A percentile compares a stretch with the other conserved stretches of the same genome.
These are phyloP conservation scores for Ancistrus triradiatus DNA, from an alignment of 2,113 vertebrate genomes.

Conservation along the genomic window DNA sequence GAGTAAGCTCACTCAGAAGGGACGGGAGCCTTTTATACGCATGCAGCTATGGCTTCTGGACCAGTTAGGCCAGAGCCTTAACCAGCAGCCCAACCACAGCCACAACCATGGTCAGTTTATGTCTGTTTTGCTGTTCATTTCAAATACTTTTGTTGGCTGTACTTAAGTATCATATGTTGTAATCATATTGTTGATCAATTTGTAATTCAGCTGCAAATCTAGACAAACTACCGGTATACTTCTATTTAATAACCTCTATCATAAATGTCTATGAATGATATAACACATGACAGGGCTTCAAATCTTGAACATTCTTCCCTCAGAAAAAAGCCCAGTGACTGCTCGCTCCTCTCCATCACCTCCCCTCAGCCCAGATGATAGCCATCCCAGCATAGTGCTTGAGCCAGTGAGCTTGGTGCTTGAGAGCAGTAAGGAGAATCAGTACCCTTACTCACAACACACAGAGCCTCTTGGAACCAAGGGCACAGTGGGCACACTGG, in stretches of 20 bases:
- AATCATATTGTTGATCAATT: no score
- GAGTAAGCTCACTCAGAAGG: slow-evolving; percentile 98
- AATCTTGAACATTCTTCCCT: background rate
- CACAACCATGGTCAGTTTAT: slow-evolving; percentile 55
- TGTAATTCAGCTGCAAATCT: no score
- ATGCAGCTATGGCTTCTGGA: slow-evolving; percentile 98
- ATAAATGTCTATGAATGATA: no score
- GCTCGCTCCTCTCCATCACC: slow-evolving; percentile 83
- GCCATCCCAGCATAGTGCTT: slow-evolving; percentile 72
- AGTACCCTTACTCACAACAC: slow-evolving; percentile 80
- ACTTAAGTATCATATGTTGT: no score
- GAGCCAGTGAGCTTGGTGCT: slow-evolving; percentile 79
- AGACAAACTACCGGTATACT: no score
- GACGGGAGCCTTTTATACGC: slow-evolving; percentile 95
- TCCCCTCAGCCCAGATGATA: slow-evolving; percentile 63
- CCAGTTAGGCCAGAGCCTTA: slow-evolving; percentile 83
- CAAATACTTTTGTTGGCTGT: no score
- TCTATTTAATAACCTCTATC: no score
- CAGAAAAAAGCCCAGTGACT: slow-evolving; percentile 77
- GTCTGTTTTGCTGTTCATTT: background rate
- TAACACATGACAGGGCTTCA: no score
- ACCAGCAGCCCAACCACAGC: slow-evolving; percentile 69
- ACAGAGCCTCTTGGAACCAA: slow-evolving; percentile 64
- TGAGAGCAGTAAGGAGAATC: slow-evolving; percentile 96
- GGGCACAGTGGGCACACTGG: slow-evolving; percentile 55